A percentile compares a stretch with the other conserved stretches of the same genome.
These are phyloP conservation scores for Aradophagus sp. DNA, from an alignment of 1,140 invertebrate genomes.

Conservation along the genomic window DNA sequence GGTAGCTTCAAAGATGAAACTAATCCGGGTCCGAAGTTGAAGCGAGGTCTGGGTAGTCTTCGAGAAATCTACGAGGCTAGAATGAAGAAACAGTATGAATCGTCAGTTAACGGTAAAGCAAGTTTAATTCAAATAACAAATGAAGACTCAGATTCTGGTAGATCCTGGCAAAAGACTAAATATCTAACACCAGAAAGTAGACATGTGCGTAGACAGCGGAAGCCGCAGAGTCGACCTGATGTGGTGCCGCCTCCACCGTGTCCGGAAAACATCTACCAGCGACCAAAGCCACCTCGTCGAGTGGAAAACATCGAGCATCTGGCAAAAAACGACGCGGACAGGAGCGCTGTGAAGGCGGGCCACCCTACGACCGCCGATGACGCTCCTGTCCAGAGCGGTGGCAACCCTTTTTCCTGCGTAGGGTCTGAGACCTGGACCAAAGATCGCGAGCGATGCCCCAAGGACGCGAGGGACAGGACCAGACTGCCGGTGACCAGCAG, in stretches of 20 bases:
- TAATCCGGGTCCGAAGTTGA: conserved; percentile 54
- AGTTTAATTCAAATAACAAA: conserved; percentile 46
- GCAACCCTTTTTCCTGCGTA: conserved; percentile 53
- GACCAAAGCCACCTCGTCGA: conserved; percentile 76
- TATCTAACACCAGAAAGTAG: conserved; percentile 67
- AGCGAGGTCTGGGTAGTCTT: conserved; percentile 79
- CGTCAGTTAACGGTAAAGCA: conserved; percentile 39
- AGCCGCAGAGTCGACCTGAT: conserved; percentile 77
- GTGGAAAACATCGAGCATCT: conserved; percentile 69
- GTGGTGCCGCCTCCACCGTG: conserved; percentile 77
- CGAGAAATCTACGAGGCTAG: conserved; percentile 83
- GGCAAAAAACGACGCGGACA: conserved; percentile 80
- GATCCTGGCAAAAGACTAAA: conserved; percentile 63
- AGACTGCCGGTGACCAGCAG: too few relatives aligned
- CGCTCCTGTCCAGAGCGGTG: conserved; percentile 65
- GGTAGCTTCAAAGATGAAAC: conserved; percentile 79
- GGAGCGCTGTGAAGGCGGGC: conserved; percentile 73
- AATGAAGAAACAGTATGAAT: conserved; percentile 55
- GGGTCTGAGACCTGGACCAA: conserved; percentile 57
- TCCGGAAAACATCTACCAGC: conserved; percentile 78
- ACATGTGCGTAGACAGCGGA: conserved; percentile 80
- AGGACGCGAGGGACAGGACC: too few relatives aligned
- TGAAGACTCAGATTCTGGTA: conserved; percentile 47
- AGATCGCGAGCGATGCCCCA: conserved; percentile 12
- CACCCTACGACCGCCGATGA: conserved; percentile 70